A percentile compares a stretch with the other conserved stretches of the same genome.
Evolutionary conservation across 2,888 invertebrate genomes (phyloP).

Genomic region (Acronicta leporina): DNA sequence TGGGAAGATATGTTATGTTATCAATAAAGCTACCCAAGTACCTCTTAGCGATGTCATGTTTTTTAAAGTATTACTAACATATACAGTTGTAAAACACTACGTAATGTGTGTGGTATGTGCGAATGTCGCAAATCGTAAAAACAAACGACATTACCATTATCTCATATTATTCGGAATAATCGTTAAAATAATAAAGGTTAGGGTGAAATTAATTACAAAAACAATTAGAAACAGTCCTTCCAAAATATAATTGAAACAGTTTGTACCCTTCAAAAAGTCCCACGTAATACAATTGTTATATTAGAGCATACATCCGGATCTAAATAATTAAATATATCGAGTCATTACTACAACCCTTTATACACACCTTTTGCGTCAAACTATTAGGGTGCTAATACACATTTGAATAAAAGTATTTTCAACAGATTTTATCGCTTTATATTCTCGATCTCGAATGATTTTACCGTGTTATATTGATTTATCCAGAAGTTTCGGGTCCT

Average conservation of each 20-base stretch:
- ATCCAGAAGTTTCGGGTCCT: no score
- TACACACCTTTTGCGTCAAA: slow-evolving; percentile 63
- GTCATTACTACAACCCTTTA: slow-evolving; percentile 76
- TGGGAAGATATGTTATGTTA: no score
- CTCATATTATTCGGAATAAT: neutral
- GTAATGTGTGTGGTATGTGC: no score
- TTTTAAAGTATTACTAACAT: no score
- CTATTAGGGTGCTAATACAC: slow-evolving; percentile 56
- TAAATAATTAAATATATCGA: slow-evolving; percentile 76
- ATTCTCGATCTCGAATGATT: no score
- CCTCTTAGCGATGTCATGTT: no score
- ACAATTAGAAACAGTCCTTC: slow-evolving; percentile 7
- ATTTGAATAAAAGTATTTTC: neutral
- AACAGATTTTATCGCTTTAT: no score
- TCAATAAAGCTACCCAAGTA: no score
- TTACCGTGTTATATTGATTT: no score
- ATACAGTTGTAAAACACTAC: no score
- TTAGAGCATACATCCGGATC: slow-evolving; percentile 75
- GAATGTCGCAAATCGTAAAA: no score
- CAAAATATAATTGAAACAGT: slow-evolving; percentile 32
- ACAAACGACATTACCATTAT: neutral
- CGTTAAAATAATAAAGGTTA: no score
- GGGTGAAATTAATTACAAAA: slow-evolving; percentile 9
- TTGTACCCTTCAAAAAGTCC: slow-evolving; percentile 49
- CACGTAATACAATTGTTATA: slow-evolving; percentile 62